These are phyloP conservation scores for Heliangelus exortis DNA, from an alignment of 2,797 vertebrate genomes.

Conservation along the genomic window DNA sequence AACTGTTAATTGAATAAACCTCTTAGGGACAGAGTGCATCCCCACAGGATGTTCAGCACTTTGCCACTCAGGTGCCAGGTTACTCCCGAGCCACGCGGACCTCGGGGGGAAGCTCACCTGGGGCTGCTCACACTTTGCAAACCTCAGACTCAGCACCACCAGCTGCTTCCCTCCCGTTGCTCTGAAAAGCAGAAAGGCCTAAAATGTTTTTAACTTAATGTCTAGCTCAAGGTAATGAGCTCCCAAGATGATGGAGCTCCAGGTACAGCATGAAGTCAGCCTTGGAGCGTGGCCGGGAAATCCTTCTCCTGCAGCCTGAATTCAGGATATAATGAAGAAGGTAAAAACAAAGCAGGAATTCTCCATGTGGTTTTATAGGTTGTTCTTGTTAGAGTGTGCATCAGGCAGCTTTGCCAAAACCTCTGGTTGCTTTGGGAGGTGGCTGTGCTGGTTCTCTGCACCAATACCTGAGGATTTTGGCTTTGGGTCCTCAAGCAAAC, in stretches of 20 bases:
- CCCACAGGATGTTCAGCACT: background rate
- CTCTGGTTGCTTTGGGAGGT: background rate
- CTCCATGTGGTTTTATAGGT: fast-evolving
- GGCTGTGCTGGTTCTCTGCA: fast-evolving
- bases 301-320: background rate
- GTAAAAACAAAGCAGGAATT: fast-evolving
- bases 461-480: fast-evolving
- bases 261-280: fast-evolving
- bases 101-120: fast-evolving
- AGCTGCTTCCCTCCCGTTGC: background rate
- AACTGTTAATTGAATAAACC: constrained; percentile 81
- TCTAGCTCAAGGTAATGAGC: background rate
- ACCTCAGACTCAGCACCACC: fast-evolving
- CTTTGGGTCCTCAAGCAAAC: background rate
- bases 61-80: background rate
- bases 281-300: fast-evolving
- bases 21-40: constrained; percentile 69
- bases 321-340: background rate
- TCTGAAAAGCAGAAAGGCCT: background rate
- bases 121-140: background rate
- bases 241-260: background rate
- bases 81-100: background rate
- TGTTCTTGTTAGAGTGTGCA: fast-evolving
- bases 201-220: fast-evolving
- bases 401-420: background rate